These are phyloP conservation scores for Rhinophrynus dorsalis DNA, from an alignment of 2,797 vertebrate species.

Conservation along the genomic window DNA sequence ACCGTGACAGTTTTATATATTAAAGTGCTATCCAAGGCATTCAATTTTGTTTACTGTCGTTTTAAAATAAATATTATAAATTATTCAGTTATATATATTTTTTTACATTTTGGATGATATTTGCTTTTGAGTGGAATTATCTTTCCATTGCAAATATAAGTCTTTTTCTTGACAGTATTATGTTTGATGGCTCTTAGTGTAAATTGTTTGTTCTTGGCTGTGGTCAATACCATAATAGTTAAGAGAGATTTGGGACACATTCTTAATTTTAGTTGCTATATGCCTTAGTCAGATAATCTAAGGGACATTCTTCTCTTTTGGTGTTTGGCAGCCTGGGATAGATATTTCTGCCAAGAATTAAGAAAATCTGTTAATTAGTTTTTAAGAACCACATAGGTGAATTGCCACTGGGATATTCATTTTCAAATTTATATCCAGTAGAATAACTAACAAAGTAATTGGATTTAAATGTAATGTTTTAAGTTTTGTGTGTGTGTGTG, in stretches of 20 bases:
- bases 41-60: no score
- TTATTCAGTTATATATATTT: no score
- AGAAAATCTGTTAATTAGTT: conserved; percentile 46
- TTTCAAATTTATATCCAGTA: conserved; percentile 35
- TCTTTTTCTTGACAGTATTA: conserved; percentile 30
- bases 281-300: conserved; percentile 45
- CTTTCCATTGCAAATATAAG: no score
- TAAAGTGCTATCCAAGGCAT: no score
- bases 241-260: conserved; percentile 33
- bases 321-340: conserved; percentile 38
- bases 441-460: conserved; percentile 44
- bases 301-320: conserved; percentile 47
- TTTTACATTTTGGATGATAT: no score
- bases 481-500: conserved; percentile 7
- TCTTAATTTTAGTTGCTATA: conserved; percentile 40
- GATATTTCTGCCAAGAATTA: conserved; percentile 43
- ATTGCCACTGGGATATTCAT: conserved; percentile 36
- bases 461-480: conserved; percentile 38
- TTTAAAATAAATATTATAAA: no score
- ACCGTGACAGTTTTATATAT: no score
- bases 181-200: conserved; percentile 25
- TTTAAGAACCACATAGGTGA: conserved; percentile 47
- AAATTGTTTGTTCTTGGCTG: conserved; percentile 46
- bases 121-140: no score
- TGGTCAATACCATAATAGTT: conserved; percentile 36